Conservation (phyloP, 2,797 vertebrate genomes). For the Sebastes iracundus region DNA sequence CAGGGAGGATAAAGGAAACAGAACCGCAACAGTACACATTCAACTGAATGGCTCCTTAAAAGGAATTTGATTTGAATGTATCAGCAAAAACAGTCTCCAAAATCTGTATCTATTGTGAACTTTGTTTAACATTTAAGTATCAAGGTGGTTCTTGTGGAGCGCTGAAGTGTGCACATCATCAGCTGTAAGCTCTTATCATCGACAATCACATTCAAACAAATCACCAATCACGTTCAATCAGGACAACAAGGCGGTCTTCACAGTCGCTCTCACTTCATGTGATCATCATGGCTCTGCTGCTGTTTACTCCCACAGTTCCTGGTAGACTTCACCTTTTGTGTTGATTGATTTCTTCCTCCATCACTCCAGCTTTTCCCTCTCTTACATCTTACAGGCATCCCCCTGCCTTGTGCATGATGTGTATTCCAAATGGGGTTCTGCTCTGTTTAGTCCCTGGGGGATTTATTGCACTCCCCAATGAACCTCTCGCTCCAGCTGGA, state of each 20-base stretch:
- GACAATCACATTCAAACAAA: slow-evolving; percentile 29
- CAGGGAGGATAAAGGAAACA: slow-evolving; percentile 44
- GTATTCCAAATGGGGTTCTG: slow-evolving; percentile 6
- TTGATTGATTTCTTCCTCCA: slow-evolving; percentile 16
- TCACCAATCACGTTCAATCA: slow-evolving; percentile 43
- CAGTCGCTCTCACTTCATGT: background rate
- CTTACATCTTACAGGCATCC: background rate
- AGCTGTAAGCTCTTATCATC: slow-evolving; percentile 33
- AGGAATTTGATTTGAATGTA: background rate
- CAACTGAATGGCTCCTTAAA: background rate
- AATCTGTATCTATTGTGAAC: background rate
- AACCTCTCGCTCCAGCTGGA: slow-evolving; percentile 3
- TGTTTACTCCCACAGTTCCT: background rate
- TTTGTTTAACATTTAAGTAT: background rate
- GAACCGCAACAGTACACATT: slow-evolving; percentile 1
- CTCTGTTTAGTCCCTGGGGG: background rate
- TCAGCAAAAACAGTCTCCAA: background rate
- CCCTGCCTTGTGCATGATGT: background rate
- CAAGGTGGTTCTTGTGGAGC: background rate
- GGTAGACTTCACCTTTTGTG: background rate
- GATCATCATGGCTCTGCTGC: background rate
- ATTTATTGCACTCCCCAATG: slow-evolving; percentile 6
- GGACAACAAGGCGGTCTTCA: background rate
- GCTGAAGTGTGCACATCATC: background rate
- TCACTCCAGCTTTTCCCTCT: background rate